phyloP scores from a whole-genome alignment of 2,888 invertebrate species.

The Plemyria rubiginata region DNA sequence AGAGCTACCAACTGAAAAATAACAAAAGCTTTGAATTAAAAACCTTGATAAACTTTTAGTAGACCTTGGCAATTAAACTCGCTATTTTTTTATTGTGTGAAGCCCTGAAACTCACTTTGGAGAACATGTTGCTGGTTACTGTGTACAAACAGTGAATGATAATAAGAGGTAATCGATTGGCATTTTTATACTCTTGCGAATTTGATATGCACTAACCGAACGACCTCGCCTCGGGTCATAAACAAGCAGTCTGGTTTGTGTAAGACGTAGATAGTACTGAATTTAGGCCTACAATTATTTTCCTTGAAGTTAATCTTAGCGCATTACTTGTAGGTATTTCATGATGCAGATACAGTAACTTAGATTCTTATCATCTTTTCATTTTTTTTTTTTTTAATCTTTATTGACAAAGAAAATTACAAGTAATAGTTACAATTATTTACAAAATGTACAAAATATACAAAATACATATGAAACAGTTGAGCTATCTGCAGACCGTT shows the following conservation, averaged over 20 bases:
- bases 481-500: too few species aligned
- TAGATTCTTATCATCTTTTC: too few species aligned
- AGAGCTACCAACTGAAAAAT: slow-evolving; percentile 55
- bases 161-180: slow-evolving; percentile 32
- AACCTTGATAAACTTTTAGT: neutral
- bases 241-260: slow-evolving; percentile 31
- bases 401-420: too few species aligned
- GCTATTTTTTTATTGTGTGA: neutral
- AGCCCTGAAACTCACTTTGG: slow-evolving; percentile 57
- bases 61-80: neutral
- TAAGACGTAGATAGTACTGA: slow-evolving; percentile 6
- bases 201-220: slow-evolving; percentile 42
- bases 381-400: too few species aligned
- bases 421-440: too few species aligned
- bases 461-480: too few species aligned
- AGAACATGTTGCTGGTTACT: slow-evolving; percentile 62
- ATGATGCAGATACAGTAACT: too few species aligned
- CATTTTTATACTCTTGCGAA: slow-evolving; percentile 51
- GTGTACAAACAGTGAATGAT: slow-evolving; percentile 51
- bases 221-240: slow-evolving; percentile 58
- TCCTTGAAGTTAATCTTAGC: slow-evolving; percentile 24
- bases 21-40: neutral
- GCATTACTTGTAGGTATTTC: slow-evolving; percentile 1
- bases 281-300: slow-evolving; percentile 36
- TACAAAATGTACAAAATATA: too few species aligned